A percentile compares a stretch with the other conserved stretches of the same genome.
Conservation (phyloP, 1,140 invertebrate species). For the Tetragonula clypearis region DNA sequence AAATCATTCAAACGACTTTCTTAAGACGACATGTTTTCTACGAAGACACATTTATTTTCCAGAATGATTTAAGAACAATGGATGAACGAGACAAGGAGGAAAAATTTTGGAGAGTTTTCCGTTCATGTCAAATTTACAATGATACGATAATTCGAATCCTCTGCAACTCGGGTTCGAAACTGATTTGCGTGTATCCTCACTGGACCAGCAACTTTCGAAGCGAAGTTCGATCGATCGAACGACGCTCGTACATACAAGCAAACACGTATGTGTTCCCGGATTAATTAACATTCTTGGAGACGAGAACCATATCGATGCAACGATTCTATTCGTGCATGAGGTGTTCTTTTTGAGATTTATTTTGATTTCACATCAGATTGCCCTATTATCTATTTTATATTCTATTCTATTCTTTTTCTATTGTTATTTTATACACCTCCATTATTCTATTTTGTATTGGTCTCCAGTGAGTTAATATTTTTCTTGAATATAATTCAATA, state of each 20-base stretch:
- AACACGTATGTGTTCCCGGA: not conserved
- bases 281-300: conserved; percentile 27
- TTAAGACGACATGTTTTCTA: too few relatives aligned
- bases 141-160: conserved; percentile 6
- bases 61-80: too few relatives aligned
- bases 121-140: not conserved
- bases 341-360: not conserved
- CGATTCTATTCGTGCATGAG: not conserved
- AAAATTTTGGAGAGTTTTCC: not conserved
- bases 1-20: too few relatives aligned
- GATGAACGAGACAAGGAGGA: not conserved
- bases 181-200: conserved; percentile 4
- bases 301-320: not conserved
- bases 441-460: too few relatives aligned
- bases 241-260: not conserved
- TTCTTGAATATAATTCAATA: too few relatives aligned
- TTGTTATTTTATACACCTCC: too few relatives aligned
- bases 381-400: too few relatives aligned
- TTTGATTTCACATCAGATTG: too few relatives aligned
- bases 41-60: too few relatives aligned
- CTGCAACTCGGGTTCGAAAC: conserved; percentile 4
- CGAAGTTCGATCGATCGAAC: conserved; percentile 3
- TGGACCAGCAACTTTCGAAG: not conserved
- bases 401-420: too few relatives aligned
- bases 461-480: too few relatives aligned